Conservation (phyloP, 2,113 vertebrate species). For the Entelurus aequoreus region DNA sequence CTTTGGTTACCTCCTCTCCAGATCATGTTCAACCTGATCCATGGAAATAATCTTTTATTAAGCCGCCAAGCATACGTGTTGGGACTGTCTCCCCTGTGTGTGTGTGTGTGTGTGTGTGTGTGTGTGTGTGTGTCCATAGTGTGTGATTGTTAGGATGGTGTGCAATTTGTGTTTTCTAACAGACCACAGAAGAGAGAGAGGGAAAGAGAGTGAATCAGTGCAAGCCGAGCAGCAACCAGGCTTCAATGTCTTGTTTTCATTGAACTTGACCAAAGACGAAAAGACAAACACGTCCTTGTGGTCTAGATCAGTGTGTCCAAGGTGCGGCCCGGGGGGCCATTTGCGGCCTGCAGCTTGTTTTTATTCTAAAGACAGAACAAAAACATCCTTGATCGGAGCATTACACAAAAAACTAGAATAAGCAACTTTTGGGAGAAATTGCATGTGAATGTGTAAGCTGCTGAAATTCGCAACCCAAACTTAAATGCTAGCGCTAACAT, state of each 20-base stretch:
- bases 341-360: no score
- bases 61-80: conserved; percentile 46
- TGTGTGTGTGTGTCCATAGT: neutral
- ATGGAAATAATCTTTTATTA: conserved; percentile 63
- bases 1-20: conserved; percentile 47
- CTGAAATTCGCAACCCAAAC: no score
- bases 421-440: no score
- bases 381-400: no score
- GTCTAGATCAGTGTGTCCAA: no score
- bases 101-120: conserved; percentile 28
- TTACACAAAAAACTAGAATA: no score
- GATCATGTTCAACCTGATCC: conserved; percentile 64
- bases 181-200: conserved; percentile 11
- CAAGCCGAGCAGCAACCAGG: conserved; percentile 29
- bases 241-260: conserved; percentile 53
- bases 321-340: no score
- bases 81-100: conserved; percentile 42
- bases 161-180: conserved; percentile 35
- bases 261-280: conserved; percentile 28
- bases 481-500: no score
- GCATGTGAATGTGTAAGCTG: no score
- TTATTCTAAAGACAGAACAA: no score
- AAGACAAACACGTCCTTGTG: neutral
- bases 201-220: conserved; percentile 28
- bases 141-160: conserved; percentile 46